Base-by-base conservation (phyloP, 2,113 vertebrate genomes). In the Anhinga rufa region DNA sequence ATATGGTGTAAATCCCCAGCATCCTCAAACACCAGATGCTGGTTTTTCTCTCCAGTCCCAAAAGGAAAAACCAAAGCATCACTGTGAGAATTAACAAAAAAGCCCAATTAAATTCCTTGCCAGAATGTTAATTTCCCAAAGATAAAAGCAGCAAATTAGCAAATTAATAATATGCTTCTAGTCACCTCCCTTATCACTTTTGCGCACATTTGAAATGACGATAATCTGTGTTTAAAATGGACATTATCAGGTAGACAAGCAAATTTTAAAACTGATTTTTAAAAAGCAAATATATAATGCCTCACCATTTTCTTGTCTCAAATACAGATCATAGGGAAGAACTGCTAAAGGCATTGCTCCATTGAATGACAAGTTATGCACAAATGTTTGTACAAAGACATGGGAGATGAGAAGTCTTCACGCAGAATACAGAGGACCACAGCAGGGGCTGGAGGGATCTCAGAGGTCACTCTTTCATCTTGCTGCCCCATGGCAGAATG, bases 11-110 rank as follows among this genome's bases (percentile, higher is more conserved):
- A 98, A 97, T 98, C 97, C 96, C 98, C 84, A 97, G 96, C 97
- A 98, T 98, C 93, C 95, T 98, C 92, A 97, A 98, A 98, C 94
- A 97, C 96, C 98, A 98, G 98, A 98, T 98, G 98, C 97, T 95
- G 96, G 77, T 94, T 98, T 97, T 97, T 93, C 92, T 98, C 76
- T 74, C 40, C 46, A 97, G 84, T 97, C 98, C 97, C 98, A 95
- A 95, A 98, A 98, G 98, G 88, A 97, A 97, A 92, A 95, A 94
- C 58, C 92, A 96, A 98, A 97, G 94, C 96, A 97, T 97, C 95
- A 82, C 89, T 95, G 95, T 95, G 97, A 98, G 97, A 97, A 97
- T 98, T 98, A 97, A 97, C 95, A 97, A 97, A 98, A 97, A 98
- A 97, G 98, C 94, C 96, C 98, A 98, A 98, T 98, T 98, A 98